A percentile compares a stretch with the other conserved stretches of the same genome.
These are phyloP conservation scores for Varanus salvator DNA, from an alignment of 2,113 vertebrate genomes.

Conservation along the genomic window DNA sequence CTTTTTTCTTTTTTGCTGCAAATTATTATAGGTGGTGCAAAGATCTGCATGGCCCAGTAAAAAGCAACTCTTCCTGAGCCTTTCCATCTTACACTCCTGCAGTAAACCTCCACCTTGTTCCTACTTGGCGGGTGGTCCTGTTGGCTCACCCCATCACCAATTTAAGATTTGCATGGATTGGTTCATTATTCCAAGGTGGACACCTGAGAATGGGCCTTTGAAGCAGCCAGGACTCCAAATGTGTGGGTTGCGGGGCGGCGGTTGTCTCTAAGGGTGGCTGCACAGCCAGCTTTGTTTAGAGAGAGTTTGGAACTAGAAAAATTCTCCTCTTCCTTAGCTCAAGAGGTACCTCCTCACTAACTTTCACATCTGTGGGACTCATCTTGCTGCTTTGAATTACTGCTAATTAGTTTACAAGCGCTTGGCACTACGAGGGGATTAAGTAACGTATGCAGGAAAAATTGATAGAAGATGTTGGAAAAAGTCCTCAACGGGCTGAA, in stretches of 20 bases:
- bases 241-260: no score
- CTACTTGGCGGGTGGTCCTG: not conserved
- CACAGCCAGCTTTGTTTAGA: no score
- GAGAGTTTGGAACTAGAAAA: not conserved
- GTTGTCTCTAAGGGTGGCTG: not conserved
- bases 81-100: not conserved
- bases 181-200: not conserved
- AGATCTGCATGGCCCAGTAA: not conserved
- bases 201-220: not conserved
- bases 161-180: not conserved
- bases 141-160: not conserved
- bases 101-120: not conserved
- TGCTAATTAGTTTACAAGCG: constrained; percentile 25
- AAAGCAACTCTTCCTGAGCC: not conserved
- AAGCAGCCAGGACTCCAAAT: not conserved
- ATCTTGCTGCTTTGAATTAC: not conserved
- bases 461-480: not conserved
- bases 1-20: no score
- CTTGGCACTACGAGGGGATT: not conserved
- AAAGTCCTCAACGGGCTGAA: not conserved
- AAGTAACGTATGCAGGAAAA: constrained; percentile 1
- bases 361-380: not conserved
- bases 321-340: not conserved
- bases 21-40: not conserved
- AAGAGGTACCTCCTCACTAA: not conserved